Conservation (phyloP, 2,888 invertebrate species). For the Ditula angustiorana region DNA sequence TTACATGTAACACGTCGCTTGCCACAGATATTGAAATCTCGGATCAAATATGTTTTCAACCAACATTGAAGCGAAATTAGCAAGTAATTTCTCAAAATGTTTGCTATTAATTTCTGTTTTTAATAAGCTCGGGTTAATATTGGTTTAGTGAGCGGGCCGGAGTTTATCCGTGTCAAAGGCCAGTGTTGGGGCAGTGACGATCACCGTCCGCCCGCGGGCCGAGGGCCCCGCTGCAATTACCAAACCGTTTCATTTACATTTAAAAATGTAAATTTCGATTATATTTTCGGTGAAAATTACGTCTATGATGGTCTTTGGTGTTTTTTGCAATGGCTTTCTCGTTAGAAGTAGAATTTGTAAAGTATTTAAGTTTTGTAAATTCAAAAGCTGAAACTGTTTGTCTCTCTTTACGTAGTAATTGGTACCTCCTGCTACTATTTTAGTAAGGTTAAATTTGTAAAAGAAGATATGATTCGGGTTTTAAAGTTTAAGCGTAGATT, state of each 20-base stretch:
- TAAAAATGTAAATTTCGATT: conserved; percentile 4
- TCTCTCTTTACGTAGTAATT: too few relatives aligned
- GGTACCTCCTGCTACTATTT: too few relatives aligned
- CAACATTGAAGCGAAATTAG: not conserved
- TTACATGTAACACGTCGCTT: too few relatives aligned
- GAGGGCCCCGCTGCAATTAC: conserved; percentile 27
- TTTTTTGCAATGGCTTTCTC: not conserved
- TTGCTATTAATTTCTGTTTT: conserved; percentile 23
- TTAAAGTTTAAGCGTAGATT: too few relatives aligned
- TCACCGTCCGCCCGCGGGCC: conserved; percentile 14
- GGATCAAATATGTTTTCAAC: too few relatives aligned
- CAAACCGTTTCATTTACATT: conserved; percentile 15
- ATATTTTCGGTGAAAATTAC: conserved; percentile 6
- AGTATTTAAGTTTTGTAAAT: not conserved
- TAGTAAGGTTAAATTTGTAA: too few relatives aligned
- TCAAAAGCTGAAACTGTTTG: not conserved
- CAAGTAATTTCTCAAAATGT: conserved; percentile 9
- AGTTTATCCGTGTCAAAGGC: conserved; percentile 34
- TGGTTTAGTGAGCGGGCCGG: conserved; percentile 7
- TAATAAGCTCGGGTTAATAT: conserved; percentile 21
- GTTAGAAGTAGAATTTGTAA: too few relatives aligned
- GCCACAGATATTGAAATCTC: too few relatives aligned
- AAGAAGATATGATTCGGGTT: too few relatives aligned
- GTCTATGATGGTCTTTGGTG: not conserved
- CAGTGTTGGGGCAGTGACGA: conserved; percentile 27